Evolutionary conservation across 2,888 invertebrate species (phyloP).

Genomic region (Morpho achilles): DNA sequence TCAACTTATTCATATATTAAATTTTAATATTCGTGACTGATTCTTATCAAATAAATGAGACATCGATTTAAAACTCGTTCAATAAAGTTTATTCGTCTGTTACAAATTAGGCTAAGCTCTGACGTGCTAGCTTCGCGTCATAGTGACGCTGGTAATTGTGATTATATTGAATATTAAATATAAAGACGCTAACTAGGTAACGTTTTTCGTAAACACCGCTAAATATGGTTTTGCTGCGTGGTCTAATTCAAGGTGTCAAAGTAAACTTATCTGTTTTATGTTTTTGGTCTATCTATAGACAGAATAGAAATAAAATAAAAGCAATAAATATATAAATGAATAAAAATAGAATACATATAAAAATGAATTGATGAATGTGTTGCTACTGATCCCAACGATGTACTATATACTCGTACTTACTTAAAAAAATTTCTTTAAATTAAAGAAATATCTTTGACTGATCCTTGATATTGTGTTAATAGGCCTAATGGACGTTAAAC

Average conservation of each 20-base stretch:
- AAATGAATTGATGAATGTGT: no score
- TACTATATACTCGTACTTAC: no score
- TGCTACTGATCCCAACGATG: no score
- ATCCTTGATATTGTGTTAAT: neutral
- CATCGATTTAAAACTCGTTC: neutral
- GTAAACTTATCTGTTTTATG: neutral
- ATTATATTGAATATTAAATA: conserved; percentile 18
- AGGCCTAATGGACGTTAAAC: no score
- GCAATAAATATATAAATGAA: no score
- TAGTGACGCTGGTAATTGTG: conserved; percentile 19
- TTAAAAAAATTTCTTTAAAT: no score
- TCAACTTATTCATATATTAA: no score
- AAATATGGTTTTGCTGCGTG: neutral
- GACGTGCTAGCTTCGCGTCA: conserved; percentile 23
- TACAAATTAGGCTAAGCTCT: conserved; percentile 19
- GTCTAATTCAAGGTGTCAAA: neutral
- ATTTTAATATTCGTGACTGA: no score
- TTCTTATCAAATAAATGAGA: no score
- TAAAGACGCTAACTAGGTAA: neutral
- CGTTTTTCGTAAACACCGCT: neutral
- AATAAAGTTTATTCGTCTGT: conserved; percentile 28
- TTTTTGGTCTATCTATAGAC: no score
- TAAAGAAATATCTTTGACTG: neutral
- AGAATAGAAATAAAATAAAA: no score
- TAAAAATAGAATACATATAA: no score